Conservation (phyloP, 2,888 invertebrate genomes). For the Myopa tessellatipennis region DNA sequence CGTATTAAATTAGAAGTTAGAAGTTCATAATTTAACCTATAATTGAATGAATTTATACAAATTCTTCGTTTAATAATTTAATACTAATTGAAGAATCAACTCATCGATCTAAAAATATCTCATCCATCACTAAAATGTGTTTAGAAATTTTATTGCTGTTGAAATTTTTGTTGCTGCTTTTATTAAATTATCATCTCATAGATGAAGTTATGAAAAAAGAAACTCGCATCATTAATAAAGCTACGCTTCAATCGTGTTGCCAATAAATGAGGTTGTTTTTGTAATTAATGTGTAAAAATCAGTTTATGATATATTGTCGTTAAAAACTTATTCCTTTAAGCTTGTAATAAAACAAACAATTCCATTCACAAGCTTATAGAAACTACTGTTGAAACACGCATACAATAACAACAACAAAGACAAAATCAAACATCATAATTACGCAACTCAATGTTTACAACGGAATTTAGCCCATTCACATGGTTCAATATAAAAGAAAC, state of each 20-base stretch:
- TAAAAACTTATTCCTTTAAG: slow-evolving; percentile 17
- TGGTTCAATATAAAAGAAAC: slow-evolving; percentile 23
- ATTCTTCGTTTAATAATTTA: no score
- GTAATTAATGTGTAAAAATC: slow-evolving; percentile 33
- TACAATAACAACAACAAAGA: neutral
- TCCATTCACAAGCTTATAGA: slow-evolving; percentile 14
- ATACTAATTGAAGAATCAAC: no score
- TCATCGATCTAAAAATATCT: no score
- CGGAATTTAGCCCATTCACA: neutral
- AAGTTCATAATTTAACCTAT: no score
- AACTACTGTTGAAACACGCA: neutral
- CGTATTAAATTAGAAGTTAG: no score
- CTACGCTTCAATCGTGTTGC: neutral
- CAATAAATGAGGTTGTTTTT: slow-evolving; percentile 9
- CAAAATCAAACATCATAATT: neutral
- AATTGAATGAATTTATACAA: neutral
- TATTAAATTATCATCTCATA: no score
- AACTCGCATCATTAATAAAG: slow-evolving; percentile 13
- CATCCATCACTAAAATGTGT: no score
- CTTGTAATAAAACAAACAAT: slow-evolving; percentile 14
- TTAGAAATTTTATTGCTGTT: neutral
- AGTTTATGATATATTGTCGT: slow-evolving; percentile 23
- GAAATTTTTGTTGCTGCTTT: no score
- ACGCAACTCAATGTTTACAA: neutral
- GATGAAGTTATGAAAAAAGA: slow-evolving; percentile 6